A percentile compares a stretch with the other conserved stretches of the same genome.
phyloP scores from a whole-genome alignment of 2,797 vertebrate genomes.

The Hybognathus amarus region DNA sequence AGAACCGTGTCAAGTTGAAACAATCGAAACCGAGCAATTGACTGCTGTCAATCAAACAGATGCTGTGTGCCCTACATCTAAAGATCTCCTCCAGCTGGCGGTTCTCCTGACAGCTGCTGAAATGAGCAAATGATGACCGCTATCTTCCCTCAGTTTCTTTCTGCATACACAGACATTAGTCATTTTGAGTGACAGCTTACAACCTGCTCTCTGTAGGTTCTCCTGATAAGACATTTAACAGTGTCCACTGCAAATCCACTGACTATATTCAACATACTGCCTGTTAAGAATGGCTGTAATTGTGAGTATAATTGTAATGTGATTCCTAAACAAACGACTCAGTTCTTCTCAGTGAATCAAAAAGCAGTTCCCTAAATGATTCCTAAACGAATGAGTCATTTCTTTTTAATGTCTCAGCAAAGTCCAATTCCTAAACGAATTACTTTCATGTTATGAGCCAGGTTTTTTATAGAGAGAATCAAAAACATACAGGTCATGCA shows the following conservation, averaged over 20 bases:
- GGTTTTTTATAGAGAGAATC: neutral
- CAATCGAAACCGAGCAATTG: neutral
- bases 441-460: neutral
- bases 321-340: neutral
- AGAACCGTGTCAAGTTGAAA: neutral
- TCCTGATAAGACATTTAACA: slow-evolving; percentile 16
- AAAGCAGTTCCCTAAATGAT: neutral
- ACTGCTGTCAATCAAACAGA: slow-evolving; percentile 5
- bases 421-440: neutral
- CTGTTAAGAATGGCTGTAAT: neutral
- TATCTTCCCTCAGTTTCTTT: neutral
- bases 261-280: neutral
- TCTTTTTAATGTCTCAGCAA: neutral
- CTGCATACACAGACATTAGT: neutral
- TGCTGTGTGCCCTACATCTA: neutral
- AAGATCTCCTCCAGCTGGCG: neutral
- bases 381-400: neutral
- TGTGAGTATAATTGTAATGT: neutral
- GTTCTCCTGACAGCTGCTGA: neutral
- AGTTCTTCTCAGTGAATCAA: neutral
- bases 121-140: neutral
- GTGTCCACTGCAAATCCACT: neutral
- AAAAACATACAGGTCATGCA: neutral
- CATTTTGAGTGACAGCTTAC: slow-evolving; percentile 15
- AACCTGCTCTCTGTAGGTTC: slow-evolving; percentile 34